Base-by-base conservation (phyloP, 2,113 vertebrate genomes). In the Tragelaphus imberbis region DNA sequence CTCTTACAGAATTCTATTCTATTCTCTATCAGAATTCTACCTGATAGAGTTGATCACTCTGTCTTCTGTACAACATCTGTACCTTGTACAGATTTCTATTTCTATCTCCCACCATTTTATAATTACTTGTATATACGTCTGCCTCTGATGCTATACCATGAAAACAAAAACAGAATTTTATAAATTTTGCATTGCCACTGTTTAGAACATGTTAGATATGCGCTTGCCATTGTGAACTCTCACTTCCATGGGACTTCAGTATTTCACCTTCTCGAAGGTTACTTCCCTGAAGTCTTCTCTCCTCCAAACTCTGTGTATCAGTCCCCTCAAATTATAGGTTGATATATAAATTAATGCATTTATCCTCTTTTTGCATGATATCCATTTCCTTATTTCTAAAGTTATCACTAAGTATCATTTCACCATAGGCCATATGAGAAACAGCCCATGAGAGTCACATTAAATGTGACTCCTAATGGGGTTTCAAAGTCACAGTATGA, bases 361-460 rank as follows among this genome's bases (percentile, higher is more conserved):
- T 84, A 55, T 80, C 28, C 53, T 90, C 11, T 84, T 65, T 19
- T 36, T 75, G 51, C 8, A 58, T 49, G 86, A 33, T 71, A 36
- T 84, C 51, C 19, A 55, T 77, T 89, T 87, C 36, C 47, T 97
- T 92, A 90, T 85, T 88, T 95, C 65, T 92, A 59, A 91, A 88
- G 77, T 90, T 88, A 79, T 27, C 28, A 56, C 6, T 88, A 75
- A 84, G 33, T 36, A 59, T 84, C 81, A 68, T 88, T 97, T 97
- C 68, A 82, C 71, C 79, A 65, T 53, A 81, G 84, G 1, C 56
- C 65, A 28, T 84, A 77, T 96, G 77, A 94, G 85, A 96, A 96
- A 84, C 51, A 90, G n/a, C 27, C 65, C 44, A 11, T 59, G 58
- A 91, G 61, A 95, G n/a, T 85, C 82, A n/a, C 15, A 15, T 85